Percentiles rank a stretch among this genome's conserved stretches.
Evolutionary conservation across 2,888 invertebrate genomes (phyloP).

Genomic region (Phortica okadai): DNA sequence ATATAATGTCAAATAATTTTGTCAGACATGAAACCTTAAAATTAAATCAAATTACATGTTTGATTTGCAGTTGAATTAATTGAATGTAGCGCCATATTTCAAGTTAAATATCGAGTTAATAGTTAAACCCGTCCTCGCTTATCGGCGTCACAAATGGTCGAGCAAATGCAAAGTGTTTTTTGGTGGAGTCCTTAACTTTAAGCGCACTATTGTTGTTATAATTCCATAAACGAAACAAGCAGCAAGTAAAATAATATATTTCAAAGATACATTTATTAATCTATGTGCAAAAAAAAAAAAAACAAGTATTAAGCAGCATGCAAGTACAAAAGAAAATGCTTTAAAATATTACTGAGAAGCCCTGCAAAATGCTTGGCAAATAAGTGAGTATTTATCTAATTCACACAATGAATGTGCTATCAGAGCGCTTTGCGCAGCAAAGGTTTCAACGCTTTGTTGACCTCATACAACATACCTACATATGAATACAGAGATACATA

Average conservation of each 20-base stretch:
- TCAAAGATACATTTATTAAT: conserved; percentile 29
- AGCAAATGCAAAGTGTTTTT: neutral
- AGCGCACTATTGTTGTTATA: neutral
- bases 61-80: neutral
- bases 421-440: conserved; percentile 42
- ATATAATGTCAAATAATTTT: too few relatives aligned
- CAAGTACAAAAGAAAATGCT: conserved; percentile 28
- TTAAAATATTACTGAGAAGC: conserved; percentile 23
- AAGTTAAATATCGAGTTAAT: neutral
- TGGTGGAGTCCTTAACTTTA: neutral
- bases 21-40: too few relatives aligned
- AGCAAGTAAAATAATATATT: conserved; percentile 58
- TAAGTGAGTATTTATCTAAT: conserved; percentile 34
- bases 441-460: conserved; percentile 52
- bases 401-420: conserved; percentile 32
- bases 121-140: conserved; percentile 18
- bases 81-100: neutral
- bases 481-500: neutral
- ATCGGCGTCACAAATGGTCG: neutral
- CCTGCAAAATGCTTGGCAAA: neutral
- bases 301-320: conserved; percentile 14
- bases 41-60: neutral
- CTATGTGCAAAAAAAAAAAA: neutral
- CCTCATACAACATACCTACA: conserved; percentile 3
- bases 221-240: neutral